Base-by-base conservation (phyloP, 2,888 invertebrate genomes). In the Drosophila colorata region DNA sequence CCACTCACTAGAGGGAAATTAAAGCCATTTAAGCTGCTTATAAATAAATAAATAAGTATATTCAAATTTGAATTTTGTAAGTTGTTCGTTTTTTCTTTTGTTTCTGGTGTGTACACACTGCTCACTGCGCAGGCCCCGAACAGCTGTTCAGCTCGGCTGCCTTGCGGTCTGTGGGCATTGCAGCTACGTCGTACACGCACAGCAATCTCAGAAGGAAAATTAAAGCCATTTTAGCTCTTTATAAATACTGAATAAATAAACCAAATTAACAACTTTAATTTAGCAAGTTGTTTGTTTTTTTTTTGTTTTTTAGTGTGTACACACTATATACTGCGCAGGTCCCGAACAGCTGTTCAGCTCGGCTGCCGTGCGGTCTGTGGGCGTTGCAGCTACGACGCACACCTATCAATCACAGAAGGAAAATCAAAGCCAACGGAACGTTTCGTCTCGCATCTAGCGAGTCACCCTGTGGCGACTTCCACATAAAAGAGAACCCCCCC, bases 301-400 rank as follows among this genome's bases (percentile, higher is more conserved):
- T 38, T 16, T 25, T 16, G 8, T 9, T 46, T 5, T n/a, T 7
- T 16, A 18, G n/a, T 55, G 44, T 75, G 74, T 13, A 56, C 44
- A 61, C 74, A 74, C 61, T 74, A 51, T 59, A 59, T 38, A 16
- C 55, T 68, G 77, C 78, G 78, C 74, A 77, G 37, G 31, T 20
- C 2, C 44, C 56, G 14, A 72, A 35, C 74, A 74, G 77, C 68
- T 74, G 74, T 63, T 74, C 35, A 43, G 46, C 28, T 49, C 20
- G 14, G 23, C 18, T 37, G 40, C 48, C 31, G 23, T 52, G 35
- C 49, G 40, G 41, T 49, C 28, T 41, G 73, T 77, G 74, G 74
- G 77, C 72, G 72, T 76, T 60, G 63, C 67, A 55, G 25, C n/a
- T 20, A 37, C 58, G 43, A 0, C 20, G 14, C 46, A 53, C 60